Percentiles rank a stretch among this genome's conserved stretches.
Evolutionary conservation across 2,888 invertebrate species (phyloP).

Genomic region (Troilus luridus): DNA sequence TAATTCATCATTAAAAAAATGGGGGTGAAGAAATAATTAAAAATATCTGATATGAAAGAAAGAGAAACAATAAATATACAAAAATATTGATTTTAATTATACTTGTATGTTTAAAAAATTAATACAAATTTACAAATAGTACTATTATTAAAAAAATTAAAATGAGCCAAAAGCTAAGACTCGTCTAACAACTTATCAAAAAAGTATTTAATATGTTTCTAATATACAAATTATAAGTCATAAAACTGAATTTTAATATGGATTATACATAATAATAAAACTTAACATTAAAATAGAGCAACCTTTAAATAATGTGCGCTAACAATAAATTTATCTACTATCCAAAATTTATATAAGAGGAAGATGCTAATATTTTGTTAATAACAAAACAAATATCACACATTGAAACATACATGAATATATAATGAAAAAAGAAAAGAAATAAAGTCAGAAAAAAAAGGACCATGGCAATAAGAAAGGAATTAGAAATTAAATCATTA

Average conservation of each 20-base stretch:
- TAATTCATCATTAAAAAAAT: not conserved
- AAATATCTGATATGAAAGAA: not conserved
- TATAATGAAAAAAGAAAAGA: not conserved
- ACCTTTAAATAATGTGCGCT: conserved; percentile 37
- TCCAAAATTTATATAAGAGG: conserved; percentile 28
- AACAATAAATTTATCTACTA: conserved; percentile 1
- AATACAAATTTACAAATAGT: not conserved
- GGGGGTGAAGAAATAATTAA: not conserved
- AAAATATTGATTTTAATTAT: not conserved
- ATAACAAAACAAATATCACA: conserved; percentile 27
- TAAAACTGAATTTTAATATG: not conserved
- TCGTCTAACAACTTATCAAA: not conserved
- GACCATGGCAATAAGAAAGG: not conserved
- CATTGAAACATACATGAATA: not conserved
- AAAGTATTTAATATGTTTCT: not conserved
- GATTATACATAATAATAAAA: not conserved
- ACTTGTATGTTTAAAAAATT: not conserved
- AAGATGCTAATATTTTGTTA: conserved; percentile 28
- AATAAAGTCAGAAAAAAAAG: not conserved
- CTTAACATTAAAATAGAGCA: not conserved
- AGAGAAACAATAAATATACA: not conserved
- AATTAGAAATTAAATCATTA: conserved; percentile 17
- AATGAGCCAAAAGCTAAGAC: not conserved
- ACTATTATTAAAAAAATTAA: not conserved
- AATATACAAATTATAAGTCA: not conserved